phyloP scores from a whole-genome alignment of 2,888 invertebrate species.

The Abrostola tripartita region DNA sequence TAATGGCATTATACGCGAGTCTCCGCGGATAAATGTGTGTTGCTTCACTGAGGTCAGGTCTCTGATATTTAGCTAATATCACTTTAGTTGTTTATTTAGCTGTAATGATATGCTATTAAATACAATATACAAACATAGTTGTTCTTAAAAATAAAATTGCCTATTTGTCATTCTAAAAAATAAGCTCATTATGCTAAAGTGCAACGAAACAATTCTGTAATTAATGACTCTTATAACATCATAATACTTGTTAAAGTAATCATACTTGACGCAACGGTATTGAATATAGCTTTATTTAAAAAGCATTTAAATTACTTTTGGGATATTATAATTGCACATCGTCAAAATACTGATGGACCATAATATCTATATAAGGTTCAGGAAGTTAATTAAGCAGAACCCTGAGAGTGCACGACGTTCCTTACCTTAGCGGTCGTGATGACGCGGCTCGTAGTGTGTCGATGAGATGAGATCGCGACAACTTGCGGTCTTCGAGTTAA shows the following conservation, averaged over 20 bases:
- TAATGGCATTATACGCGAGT: slow-evolving; percentile 50
- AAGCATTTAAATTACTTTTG: slow-evolving; percentile 20
- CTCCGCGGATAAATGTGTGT: slow-evolving; percentile 48
- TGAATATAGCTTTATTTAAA: slow-evolving; percentile 26
- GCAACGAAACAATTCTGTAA: neutral
- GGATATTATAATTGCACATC: slow-evolving; percentile 20
- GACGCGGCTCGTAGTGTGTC: slow-evolving; percentile 70
- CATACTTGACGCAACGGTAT: slow-evolving; percentile 9
- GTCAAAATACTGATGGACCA: slow-evolving; percentile 23
- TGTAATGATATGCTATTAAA: slow-evolving; percentile 48
- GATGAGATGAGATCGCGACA: slow-evolving; percentile 71
- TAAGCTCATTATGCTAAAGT: neutral
- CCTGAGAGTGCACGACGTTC: slow-evolving; percentile 71
- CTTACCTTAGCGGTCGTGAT: slow-evolving; percentile 67
- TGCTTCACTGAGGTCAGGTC: slow-evolving; percentile 56
- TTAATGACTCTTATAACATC: slow-evolving; percentile 1
- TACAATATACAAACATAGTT: slow-evolving; percentile 24
- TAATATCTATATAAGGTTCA: slow-evolving; percentile 65
- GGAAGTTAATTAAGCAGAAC: slow-evolving; percentile 75
- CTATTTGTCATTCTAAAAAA: slow-evolving; percentile 15
- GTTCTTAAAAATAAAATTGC: slow-evolving; percentile 21
- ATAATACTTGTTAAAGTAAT: slow-evolving; percentile 8
- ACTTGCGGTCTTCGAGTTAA: slow-evolving; percentile 69
- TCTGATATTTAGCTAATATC: slow-evolving; percentile 57
- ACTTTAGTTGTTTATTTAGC: slow-evolving; percentile 53